Evolutionary conservation across 2,888 invertebrate genomes (phyloP), one percentile per base, ranked within the genome.

Genomic region (Drosophila lacicola): DNA sequence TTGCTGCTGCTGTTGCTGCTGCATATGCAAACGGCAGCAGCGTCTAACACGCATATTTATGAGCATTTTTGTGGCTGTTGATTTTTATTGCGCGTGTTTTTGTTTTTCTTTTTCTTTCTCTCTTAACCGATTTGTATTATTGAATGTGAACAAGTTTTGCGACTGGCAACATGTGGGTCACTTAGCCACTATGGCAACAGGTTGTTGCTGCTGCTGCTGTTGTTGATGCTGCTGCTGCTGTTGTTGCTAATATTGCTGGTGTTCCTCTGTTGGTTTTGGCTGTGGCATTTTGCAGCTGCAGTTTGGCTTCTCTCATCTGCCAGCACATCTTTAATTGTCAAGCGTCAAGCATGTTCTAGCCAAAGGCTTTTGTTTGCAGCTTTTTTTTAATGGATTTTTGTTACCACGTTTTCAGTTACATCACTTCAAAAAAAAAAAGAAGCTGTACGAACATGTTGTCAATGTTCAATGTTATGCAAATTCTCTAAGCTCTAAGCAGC

Each of bases 151-250:
- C 80, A 80, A 79, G 80, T 80, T 80, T 80, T 70, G 81, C 70
- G 67, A 74, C 62, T 75, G 64, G 54, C 68, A 72, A 58, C 80
- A 80, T 80, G 80, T 80, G 82, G 80, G 80, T 81, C 80, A 81
- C 80, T 81, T 74, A 80, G 82, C 77, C 80, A 80, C 74, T 80
- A 77, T 80, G 76, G 77, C 80, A 80, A 79, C 82, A 82, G 80
- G 82, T 82, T 80, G 80, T 13, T 53, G 46, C 11, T 56, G 57
- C 25, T 62, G 49, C 21, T 64, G 69, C 8, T 54, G 46, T 9
- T 54, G 37, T 14, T 53, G 47, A 19, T 60, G 57, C 6, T 54
- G 21, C 9, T 51, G 21, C 17, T 61, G 33, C 6, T 21, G 14
- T 3, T 47, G 19, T 39, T 58, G 19, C 13, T 50, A 45, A 17